These are phyloP conservation scores for Eriosoma lanigerum DNA, from an alignment of 1,140 invertebrate species.

Conservation along the genomic window DNA sequence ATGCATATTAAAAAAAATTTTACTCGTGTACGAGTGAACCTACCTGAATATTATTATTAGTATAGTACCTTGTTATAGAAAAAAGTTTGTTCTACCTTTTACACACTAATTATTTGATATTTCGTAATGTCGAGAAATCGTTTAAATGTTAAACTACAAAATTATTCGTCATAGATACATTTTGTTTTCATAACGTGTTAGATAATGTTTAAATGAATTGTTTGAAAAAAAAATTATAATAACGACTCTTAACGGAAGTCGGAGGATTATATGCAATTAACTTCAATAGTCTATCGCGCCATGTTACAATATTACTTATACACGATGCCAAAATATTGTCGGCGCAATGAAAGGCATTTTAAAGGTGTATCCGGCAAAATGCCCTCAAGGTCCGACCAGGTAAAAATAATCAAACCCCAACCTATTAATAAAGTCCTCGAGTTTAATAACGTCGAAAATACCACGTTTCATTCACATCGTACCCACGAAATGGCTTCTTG, in stretches of 20 bases:
- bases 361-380: neutral
- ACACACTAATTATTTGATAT: no score
- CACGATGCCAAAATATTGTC: conserved; percentile 28
- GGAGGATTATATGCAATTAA: conserved; percentile 7
- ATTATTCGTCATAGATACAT: no score
- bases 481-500: neutral
- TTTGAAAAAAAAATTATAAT: neutral
- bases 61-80: no score
- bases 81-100: no score
- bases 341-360: conserved; percentile 11
- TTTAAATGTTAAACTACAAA: no score
- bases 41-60: no score
- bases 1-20: no score
- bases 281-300: neutral
- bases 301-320: conserved; percentile 25
- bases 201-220: no score
- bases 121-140: no score
- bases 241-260: conserved; percentile 1
- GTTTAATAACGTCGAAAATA: neutral
- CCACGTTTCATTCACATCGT: conserved; percentile 27
- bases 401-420: conserved; percentile 16
- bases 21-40: no score
- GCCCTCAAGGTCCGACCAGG: neutral
- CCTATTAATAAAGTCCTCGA: conserved; percentile 25
- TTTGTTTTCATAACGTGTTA: no score